Percentiles rank a stretch among this genome's conserved stretches.
Conservation (phyloP, 1,140 invertebrate species). For the Drosophila biarmipes region DNA sequence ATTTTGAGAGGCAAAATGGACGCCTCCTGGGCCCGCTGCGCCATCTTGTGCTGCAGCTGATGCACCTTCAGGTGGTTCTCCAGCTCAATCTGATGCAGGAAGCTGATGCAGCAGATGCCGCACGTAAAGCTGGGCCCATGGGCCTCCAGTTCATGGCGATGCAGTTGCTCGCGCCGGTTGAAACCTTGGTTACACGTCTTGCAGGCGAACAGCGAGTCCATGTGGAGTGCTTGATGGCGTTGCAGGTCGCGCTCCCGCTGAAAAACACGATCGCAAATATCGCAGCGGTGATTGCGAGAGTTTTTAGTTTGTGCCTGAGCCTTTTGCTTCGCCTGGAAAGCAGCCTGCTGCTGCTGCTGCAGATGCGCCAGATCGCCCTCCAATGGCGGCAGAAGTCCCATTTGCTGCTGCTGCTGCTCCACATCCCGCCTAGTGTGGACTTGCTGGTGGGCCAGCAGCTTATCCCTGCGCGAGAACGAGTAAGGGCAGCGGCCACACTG, state of each 20-base stretch:
- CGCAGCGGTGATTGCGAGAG: slow-evolving; percentile 84
- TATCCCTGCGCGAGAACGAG: slow-evolving; percentile 88
- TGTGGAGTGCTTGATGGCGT: slow-evolving; percentile 87
- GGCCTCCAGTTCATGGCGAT: slow-evolving; percentile 87
- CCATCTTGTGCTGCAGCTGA: slow-evolving; percentile 72
- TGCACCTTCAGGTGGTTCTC: slow-evolving; percentile 87
- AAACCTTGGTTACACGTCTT: slow-evolving; percentile 88
- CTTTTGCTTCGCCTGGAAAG: slow-evolving; percentile 27
- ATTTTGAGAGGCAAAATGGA: slow-evolving; percentile 13
- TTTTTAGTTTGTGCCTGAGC: slow-evolving; percentile 20
- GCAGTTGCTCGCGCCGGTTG: slow-evolving; percentile 88
- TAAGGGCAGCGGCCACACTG: slow-evolving; percentile 88
- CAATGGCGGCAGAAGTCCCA: slow-evolving; percentile 2
- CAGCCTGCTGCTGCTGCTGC: slow-evolving; percentile 20
- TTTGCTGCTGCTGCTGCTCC: slow-evolving; percentile 55
- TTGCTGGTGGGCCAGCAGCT: slow-evolving; percentile 87
- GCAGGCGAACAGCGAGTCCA: slow-evolving; percentile 88
- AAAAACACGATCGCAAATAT: slow-evolving; percentile 88
- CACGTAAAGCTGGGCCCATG: slow-evolving; percentile 86
- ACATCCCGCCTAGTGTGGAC: slow-evolving; percentile 84
- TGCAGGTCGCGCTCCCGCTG: slow-evolving; percentile 88
- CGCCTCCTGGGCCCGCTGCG: slow-evolving; percentile 65
- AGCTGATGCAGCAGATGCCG: slow-evolving; percentile 86
- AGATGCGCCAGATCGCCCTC: slow-evolving; percentile 71
- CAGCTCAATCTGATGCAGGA: slow-evolving; percentile 86